Base-by-base conservation (phyloP, 2,888 invertebrate species). In the Caenorhabditis auriculariae region DNA sequence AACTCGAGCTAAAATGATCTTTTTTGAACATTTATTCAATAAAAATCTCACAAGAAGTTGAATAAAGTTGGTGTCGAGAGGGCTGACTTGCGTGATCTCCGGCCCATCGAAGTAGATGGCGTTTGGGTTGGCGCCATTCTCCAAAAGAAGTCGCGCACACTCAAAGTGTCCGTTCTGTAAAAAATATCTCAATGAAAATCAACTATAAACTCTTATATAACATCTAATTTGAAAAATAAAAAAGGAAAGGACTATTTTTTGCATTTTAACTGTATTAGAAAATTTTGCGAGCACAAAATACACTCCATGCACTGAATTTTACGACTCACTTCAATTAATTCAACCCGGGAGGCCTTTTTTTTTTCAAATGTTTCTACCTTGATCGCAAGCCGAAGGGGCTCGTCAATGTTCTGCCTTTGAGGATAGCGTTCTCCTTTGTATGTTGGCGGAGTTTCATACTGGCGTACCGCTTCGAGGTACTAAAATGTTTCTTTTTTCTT, bases 71-170 rank as follows among this genome's bases (percentile, higher is more conserved):
- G 69, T 71, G 48, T 81, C 77, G 76, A 91, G 90, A 63, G 88
- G 82, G 6, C 87, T 86, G 0, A 92, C 88, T 78, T 91, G 85
- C 83, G 91, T 92, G 77, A 93, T 90, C 84, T 93, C 92, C 0
- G 78, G 75, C 1, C 81, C 81, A 48, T 77, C 74, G 56, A 81
- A 81, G 65, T 81, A 81, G n/a, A 90, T 87, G 77, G 91, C 90
- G 83, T 93, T 91, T 4, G 91, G 90, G 82, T 91, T 89, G 0
- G 92, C 92, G 0, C 92, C 92, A 69, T 89, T 87, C 77, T 91
- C 89, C 27, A 92, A 84, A 2, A 92, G 85, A 29, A 90, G 85
- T 72, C 83, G 82, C 7, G 85, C 85, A 55, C 86, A 85, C 47
- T 85, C 85, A 78, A 88, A 69, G 45, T 74, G 73, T n/a, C 73